Percentiles rank a stretch among this genome's conserved stretches.
Conservation (phyloP, 2,113 vertebrate genomes). For the Callocephalon fimbriatum region DNA sequence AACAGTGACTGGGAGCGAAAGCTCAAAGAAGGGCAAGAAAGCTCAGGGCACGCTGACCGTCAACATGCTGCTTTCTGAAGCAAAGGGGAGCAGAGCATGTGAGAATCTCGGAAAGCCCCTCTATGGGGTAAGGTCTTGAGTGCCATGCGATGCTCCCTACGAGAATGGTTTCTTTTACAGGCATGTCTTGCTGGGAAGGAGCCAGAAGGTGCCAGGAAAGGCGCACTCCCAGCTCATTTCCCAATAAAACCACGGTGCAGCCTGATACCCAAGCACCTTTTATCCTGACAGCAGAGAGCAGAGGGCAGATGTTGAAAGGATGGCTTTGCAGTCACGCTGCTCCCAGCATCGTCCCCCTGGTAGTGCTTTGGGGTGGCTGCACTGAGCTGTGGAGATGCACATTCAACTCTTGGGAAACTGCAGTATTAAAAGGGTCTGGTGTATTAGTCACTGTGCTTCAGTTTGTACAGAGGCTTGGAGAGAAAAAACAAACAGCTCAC, state of each 20-base stretch:
- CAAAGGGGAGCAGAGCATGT: background rate
- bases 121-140: background rate
- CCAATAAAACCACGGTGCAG: background rate
- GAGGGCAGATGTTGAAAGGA: background rate
- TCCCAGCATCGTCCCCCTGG: rapidly evolving
- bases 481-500: background rate
- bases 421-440: background rate
- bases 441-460: background rate
- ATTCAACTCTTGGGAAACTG: background rate
- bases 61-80: background rate
- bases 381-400: background rate
- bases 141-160: rapidly evolving
- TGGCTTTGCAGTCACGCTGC: background rate
- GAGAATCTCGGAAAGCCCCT: background rate
- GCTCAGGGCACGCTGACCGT: rapidly evolving
- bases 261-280: background rate
- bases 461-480: background rate
- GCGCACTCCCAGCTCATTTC: background rate
- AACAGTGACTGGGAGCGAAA: background rate
- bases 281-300: background rate
- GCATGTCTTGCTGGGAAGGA: background rate
- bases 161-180: background rate
- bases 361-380: background rate
- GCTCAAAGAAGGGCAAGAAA: background rate
- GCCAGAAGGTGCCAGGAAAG: background rate